A percentile compares a stretch with the other conserved stretches of the same genome.
Evolutionary conservation across 2,797 vertebrate genomes (phyloP).

Genomic region (Enteromius afrohamiltoni): DNA sequence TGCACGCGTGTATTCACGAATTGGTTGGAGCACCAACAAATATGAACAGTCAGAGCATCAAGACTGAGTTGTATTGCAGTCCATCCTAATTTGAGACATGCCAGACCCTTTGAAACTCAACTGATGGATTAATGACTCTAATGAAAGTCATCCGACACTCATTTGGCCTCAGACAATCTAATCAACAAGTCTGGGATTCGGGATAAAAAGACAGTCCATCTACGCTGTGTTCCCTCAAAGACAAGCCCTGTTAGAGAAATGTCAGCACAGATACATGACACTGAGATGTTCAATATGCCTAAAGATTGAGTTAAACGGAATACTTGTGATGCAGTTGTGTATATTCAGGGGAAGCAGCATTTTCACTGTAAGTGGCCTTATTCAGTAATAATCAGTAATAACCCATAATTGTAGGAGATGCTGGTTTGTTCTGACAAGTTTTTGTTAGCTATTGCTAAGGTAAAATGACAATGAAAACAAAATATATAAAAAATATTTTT

Average conservation of each 20-base stretch:
- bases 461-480: too few species aligned
- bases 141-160: slow-evolving; percentile 45
- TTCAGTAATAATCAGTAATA: too few species aligned
- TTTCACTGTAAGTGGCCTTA: not conserved
- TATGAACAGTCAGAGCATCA: slow-evolving; percentile 58
- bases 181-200: slow-evolving; percentile 3
- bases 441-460: too few species aligned
- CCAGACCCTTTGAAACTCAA: slow-evolving; percentile 33
- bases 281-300: not conserved
- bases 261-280: slow-evolving; percentile 14
- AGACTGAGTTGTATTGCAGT: not conserved
- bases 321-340: slow-evolving; percentile 16
- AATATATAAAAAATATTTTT: too few species aligned
- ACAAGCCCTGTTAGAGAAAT: slow-evolving; percentile 11
- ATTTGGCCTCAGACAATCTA: slow-evolving; percentile 53
- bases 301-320: slow-evolving; percentile 10
- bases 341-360: slow-evolving; percentile 29
- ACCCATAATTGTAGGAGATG: too few species aligned
- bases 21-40: slow-evolving; percentile 56
- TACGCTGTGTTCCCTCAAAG: not conserved
- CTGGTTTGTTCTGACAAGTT: too few species aligned
- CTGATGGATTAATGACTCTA: slow-evolving; percentile 42
- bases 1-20: slow-evolving; percentile 39
- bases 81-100: slow-evolving; percentile 50
- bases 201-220: not conserved